Base-by-base conservation (phyloP, 2,113 vertebrate species). In the human region DNA sequence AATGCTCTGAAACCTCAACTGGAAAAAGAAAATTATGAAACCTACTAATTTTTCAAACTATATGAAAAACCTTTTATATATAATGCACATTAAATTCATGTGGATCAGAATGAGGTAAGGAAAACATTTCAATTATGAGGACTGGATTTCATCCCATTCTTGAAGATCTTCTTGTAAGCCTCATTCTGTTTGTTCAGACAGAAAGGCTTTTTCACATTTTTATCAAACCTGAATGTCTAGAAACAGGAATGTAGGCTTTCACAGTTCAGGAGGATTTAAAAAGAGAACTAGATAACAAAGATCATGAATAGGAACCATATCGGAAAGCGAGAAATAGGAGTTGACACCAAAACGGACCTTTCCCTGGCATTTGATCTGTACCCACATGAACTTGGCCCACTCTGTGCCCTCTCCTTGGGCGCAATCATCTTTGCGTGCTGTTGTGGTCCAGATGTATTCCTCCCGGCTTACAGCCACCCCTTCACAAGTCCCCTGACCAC, bases 71-170 rank as follows among this genome's bases (percentile, higher is more conserved):
- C 79, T 59, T 9, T 35, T 78, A 78, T 38, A 25, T 88, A 4
- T 70, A 48, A 76, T 73, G 0, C 73, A 93, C 45, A 94, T 61
- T 90, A 79, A 96, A 90, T 93, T 93, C 7, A 96, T 94, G 52
- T 76, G 72, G 94, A 96, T 92, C 0, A 0, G 82, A 61, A 30
- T 52, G 55, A 96, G n/a, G 68, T 38, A 90, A 96, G 55, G 43
- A 66, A 95, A 97, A 40, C 38, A 27, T 97, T 97, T 97, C 95
- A 94, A 35, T 76, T 6, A 93, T 52, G 30, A 97, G 93, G 27
- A 95, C 50, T 43, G 84, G 38, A 8, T 96, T 97, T 96, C 96
- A 87, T 85, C 91, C 22, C 90, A 78, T 5, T 88, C 30, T 52
- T 72, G 90, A 96, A 0, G 18, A 50, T 97, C 89, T 97, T 16